Base-by-base conservation (phyloP, 2,888 invertebrate species). In the Drosophila heteroneura region DNA sequence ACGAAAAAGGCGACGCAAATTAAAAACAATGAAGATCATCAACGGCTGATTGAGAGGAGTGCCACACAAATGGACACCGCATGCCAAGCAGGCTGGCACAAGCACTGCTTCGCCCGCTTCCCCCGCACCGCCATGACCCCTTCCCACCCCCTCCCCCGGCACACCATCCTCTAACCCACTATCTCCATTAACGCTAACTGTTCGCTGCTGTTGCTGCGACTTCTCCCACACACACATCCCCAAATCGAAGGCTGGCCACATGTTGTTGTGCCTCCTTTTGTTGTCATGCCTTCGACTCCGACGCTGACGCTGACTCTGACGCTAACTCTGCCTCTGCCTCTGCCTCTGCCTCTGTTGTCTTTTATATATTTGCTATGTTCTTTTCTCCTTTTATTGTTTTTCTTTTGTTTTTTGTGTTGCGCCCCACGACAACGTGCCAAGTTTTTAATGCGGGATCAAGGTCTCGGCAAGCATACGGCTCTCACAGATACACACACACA, bases 391-490 rank as follows among this genome's bases (percentile, higher is more conserved):
- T 58, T 67, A 54, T 54, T 33, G 56, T 37, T 58, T 70, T 47
- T 49, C 60, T 53, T 54, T 64, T 32, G 10, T 81, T 41, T 41
- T 41, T 47, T 26, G 7, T 47, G 16, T 47, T 47, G 22, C 26
- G 76, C 71, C 63, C 67, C 72, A 76, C 76, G 74, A 80, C 83
- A 80, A 83, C 85, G 75, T 81, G 79, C 82, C 79, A 81, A 78
- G 79, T 76, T 90, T 83, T 90, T 90, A 90, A 91, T 90, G 91
- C 91, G 91, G 91, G 91, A 91, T 91, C 91, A 91, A 91, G 91
- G 91, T 91, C 91, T 91, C 81, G 71, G 52, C 74, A 72, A 75
- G 84, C 83, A 75, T 72, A 75, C 72, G 72, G 69, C 73, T 66
- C 73, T 56, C 80, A 66, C 72, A 68, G 44, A 56, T 52, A 67